These are phyloP conservation scores for Ellobius talpinus DNA, from an alignment of 2,113 vertebrate genomes.

Conservation along the genomic window DNA sequence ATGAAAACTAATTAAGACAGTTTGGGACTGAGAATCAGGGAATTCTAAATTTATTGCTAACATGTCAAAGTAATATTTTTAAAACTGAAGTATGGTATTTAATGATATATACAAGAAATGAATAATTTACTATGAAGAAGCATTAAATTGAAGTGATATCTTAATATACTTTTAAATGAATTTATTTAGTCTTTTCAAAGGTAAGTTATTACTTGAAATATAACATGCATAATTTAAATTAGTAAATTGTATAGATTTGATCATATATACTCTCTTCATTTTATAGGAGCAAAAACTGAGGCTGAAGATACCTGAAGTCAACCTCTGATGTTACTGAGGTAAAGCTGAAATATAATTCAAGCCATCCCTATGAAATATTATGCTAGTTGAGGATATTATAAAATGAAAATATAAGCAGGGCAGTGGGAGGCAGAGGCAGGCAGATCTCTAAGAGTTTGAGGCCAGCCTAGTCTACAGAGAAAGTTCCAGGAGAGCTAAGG, in stretches of 20 bases:
- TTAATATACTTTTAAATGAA: neutral
- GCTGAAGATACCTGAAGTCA: neutral
- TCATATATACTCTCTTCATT: neutral
- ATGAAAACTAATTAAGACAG: conserved; percentile 16
- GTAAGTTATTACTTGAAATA: neutral
- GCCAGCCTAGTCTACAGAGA: too few relatives aligned
- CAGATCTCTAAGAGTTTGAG: too few relatives aligned
- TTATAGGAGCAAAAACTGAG: neutral
- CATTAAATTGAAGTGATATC: neutral
- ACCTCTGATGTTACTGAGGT: neutral
- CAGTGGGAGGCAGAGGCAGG: too few relatives aligned
- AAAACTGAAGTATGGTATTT: neutral
- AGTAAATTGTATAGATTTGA: neutral
- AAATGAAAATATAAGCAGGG: neutral
- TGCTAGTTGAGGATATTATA: neutral
- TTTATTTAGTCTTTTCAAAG: neutral
- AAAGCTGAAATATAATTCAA: conserved; percentile 24
- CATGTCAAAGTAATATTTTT: neutral
- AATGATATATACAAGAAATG: neutral
- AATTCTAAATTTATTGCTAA: neutral
- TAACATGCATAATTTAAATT: neutral
- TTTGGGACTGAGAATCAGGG: neutral
- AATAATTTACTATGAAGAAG: neutral
- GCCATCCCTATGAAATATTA: neutral
- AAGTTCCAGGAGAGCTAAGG: too few relatives aligned